A percentile compares a stretch with the other conserved stretches of the same genome.
phyloP scores from a whole-genome alignment of 1,140 invertebrate species.

The Agrilus planipennis region DNA sequence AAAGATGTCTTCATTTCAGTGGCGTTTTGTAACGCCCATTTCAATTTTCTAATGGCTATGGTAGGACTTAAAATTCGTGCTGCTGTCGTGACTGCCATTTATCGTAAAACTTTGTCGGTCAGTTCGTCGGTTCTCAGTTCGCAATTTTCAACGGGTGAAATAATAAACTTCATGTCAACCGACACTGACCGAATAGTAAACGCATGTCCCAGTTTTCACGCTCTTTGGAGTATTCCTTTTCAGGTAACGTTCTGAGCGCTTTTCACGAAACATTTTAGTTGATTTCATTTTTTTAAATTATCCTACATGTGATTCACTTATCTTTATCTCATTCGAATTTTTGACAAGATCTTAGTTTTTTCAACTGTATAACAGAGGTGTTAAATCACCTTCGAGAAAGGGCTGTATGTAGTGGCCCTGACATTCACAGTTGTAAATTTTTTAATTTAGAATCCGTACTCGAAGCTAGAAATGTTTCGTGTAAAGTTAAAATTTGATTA shows the following conservation, averaged over 20 bases:
- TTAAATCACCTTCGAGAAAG: too few relatives aligned
- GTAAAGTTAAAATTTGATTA: too few relatives aligned
- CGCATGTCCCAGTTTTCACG: conserved; percentile 90
- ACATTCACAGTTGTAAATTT: too few relatives aligned
- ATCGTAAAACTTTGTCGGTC: conserved; percentile 69
- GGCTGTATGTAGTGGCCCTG: too few relatives aligned
- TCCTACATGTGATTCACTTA: too few relatives aligned
- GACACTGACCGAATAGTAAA: conserved; percentile 92
- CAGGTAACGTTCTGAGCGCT: conserved; percentile 54
- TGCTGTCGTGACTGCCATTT: conserved; percentile 72
- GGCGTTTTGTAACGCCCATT: conserved; percentile 75
- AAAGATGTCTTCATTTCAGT: conserved; percentile 33
- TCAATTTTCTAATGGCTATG: conserved; percentile 76
- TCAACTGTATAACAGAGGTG: too few relatives aligned
- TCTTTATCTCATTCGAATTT: too few relatives aligned
- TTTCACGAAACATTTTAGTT: neutral
- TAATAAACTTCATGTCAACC: conserved; percentile 94
- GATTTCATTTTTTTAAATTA: neutral
- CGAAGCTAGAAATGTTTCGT: too few relatives aligned
- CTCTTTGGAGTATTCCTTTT: conserved; percentile 92
- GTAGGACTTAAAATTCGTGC: conserved; percentile 79
- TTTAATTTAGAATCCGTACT: too few relatives aligned
- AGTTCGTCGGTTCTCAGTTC: conserved; percentile 39
- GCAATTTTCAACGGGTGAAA: conserved; percentile 67
- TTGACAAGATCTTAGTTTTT: too few relatives aligned